Percentiles rank a stretch among this genome's conserved stretches.
Evolutionary conservation across 2,888 invertebrate species (phyloP).

Genomic region (Parascotia fuliginaria): DNA sequence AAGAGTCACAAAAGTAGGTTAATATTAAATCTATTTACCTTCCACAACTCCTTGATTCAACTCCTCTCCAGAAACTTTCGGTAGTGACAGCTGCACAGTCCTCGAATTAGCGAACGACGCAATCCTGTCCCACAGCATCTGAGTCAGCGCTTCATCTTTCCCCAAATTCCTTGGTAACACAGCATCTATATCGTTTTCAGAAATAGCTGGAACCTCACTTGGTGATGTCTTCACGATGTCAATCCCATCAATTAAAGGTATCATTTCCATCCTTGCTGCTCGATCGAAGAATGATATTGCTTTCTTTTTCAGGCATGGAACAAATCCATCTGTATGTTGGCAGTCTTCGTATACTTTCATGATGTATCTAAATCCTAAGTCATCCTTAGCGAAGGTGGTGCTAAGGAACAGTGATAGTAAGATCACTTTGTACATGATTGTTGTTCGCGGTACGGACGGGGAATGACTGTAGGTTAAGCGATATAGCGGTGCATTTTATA

Average conservation of each 20-base stretch:
- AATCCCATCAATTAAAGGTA: slow-evolving; percentile 87
- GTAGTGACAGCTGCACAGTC: slow-evolving; percentile 91
- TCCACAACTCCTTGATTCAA: slow-evolving; percentile 90
- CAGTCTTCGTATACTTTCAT: slow-evolving; percentile 93
- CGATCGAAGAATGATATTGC: slow-evolving; percentile 92
- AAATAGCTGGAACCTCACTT: slow-evolving; percentile 75
- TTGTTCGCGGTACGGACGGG: slow-evolving; percentile 68
- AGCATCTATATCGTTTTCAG: slow-evolving; percentile 90
- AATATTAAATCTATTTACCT: slow-evolving; percentile 80
- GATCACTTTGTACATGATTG: slow-evolving; percentile 69
- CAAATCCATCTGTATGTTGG: slow-evolving; percentile 88
- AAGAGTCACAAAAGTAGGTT: no score
- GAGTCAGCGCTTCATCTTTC: slow-evolving; percentile 88
- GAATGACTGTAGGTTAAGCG: slow-evolving; percentile 81
- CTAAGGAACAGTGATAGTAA: slow-evolving; percentile 54
- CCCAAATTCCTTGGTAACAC: slow-evolving; percentile 88
- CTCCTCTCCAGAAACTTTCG: slow-evolving; percentile 89
- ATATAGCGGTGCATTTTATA: slow-evolving; percentile 70
- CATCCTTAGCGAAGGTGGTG: slow-evolving; percentile 59
- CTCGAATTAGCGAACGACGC: slow-evolving; percentile 90
- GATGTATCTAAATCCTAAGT: slow-evolving; percentile 88
- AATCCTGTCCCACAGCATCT: slow-evolving; percentile 89
- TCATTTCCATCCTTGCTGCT: slow-evolving; percentile 89
- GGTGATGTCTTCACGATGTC: slow-evolving; percentile 86
- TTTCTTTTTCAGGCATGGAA: slow-evolving; percentile 92